Percentiles rank a stretch among this genome's conserved stretches.
Evolutionary conservation across 1,140 invertebrate genomes (phyloP).

Genomic region (Steinernema feltiae): DNA sequence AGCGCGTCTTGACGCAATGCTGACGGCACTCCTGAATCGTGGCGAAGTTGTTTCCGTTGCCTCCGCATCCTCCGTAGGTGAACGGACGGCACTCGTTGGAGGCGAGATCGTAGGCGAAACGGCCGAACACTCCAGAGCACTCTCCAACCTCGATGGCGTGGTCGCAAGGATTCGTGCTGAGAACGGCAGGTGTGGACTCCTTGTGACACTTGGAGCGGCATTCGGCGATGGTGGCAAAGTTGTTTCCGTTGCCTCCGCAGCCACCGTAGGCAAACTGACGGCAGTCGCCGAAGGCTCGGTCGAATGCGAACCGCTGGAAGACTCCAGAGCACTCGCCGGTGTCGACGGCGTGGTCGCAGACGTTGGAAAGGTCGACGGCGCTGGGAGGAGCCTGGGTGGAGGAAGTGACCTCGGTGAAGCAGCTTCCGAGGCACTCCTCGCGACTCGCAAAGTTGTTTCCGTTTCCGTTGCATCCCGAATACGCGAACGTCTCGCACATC

Average conservation of each 20-base stretch:
- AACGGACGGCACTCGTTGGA: slow-evolving; percentile 38
- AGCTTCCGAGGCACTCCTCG: slow-evolving; percentile 52
- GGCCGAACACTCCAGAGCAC: slow-evolving; percentile 35
- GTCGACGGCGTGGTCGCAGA: slow-evolving; percentile 48
- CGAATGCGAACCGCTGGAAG: slow-evolving; percentile 51
- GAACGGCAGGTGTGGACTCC: slow-evolving; percentile 20
- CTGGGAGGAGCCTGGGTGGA: not conserved
- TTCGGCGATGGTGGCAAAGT: slow-evolving; percentile 48
- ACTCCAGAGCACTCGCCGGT: slow-evolving; percentile 49
- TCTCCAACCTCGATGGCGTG: slow-evolving; percentile 35
- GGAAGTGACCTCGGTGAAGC: slow-evolving; percentile 39
- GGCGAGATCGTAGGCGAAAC: slow-evolving; percentile 35
- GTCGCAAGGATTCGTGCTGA: slow-evolving; percentile 28
- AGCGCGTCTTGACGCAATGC: slow-evolving; percentile 32
- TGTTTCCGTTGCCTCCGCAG: slow-evolving; percentile 52
- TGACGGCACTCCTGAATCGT: slow-evolving; percentile 33
- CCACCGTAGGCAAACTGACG: slow-evolving; percentile 49
- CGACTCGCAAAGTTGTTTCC: slow-evolving; percentile 64
- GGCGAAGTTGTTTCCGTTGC: slow-evolving; percentile 42
- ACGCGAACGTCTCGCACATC: slow-evolving; percentile 69
- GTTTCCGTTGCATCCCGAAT: slow-evolving; percentile 78
- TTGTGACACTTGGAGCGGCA: slow-evolving; percentile 37
- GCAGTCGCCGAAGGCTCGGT: slow-evolving; percentile 41
- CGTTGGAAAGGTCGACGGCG: slow-evolving; percentile 30
- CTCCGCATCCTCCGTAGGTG: slow-evolving; percentile 43